These are phyloP conservation scores for Cynodonichthys magdalenae DNA, from an alignment of 2,797 vertebrate genomes.

Conservation along the genomic window DNA sequence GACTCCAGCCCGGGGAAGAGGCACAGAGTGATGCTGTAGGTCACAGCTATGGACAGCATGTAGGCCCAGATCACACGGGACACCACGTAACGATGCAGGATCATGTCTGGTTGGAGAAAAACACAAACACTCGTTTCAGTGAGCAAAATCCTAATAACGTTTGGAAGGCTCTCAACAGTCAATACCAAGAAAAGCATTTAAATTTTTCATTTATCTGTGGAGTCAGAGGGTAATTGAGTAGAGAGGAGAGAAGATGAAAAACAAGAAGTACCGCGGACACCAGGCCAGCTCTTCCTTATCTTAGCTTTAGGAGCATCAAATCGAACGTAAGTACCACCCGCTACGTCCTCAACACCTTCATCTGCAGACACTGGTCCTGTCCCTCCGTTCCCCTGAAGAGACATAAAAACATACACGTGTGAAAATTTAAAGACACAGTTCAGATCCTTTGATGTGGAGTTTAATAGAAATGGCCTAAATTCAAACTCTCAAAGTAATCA, in stretches of 20 bases:
- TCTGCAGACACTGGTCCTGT: conserved; percentile 72
- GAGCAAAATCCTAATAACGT: conserved; percentile 1
- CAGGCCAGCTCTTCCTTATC: conserved; percentile 89
- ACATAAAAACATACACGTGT: conserved; percentile 4
- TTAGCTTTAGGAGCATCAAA: conserved; percentile 89
- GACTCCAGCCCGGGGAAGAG: conserved; percentile 96
- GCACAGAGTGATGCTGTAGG: conserved; percentile 97
- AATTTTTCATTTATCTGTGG: conserved; percentile 3
- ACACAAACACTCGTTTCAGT: conserved; percentile 16
- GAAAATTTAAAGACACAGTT: background rate
- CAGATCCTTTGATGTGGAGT: no score
- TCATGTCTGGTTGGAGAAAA: conserved; percentile 84
- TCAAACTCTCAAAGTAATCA: no score
- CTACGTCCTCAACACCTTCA: conserved; percentile 78
- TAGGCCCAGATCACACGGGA: conserved; percentile 95
- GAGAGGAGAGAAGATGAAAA: conserved; percentile 13
- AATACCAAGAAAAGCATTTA: conserved; percentile 18
- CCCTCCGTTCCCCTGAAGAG: conserved; percentile 85
- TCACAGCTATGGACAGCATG: conserved; percentile 96
- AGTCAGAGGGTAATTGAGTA: conserved; percentile 32
- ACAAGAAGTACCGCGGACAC: conserved; percentile 84
- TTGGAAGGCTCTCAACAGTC: conserved; percentile 4
- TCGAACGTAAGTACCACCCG: conserved; percentile 86
- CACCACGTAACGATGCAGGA: conserved; percentile 93
- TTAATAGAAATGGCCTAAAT: no score